Percentiles rank a stretch among this genome's conserved stretches.
These are phyloP conservation scores for Callaeas wilsoni DNA, from an alignment of 2,113 vertebrate species.

Conservation along the genomic window DNA sequence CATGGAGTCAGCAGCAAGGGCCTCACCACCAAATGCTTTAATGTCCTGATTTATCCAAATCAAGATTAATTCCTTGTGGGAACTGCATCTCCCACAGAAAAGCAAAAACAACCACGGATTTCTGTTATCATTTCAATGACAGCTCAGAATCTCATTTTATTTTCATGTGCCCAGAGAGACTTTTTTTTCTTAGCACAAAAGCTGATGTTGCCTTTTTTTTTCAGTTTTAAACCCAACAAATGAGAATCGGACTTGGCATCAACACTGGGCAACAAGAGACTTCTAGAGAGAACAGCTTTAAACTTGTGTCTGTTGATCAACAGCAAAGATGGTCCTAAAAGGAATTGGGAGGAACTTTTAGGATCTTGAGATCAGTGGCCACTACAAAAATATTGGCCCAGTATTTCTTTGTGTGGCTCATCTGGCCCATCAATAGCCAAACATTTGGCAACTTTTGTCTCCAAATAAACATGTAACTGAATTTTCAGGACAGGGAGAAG, in stretches of 20 bases:
- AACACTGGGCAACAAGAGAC: background rate
- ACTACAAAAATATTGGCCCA: background rate
- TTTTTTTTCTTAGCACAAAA: background rate
- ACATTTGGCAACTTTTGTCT: background rate
- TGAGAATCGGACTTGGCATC: background rate
- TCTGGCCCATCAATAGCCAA: background rate
- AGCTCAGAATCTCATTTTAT: background rate
- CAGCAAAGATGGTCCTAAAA: background rate
- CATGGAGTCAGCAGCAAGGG: accelerated
- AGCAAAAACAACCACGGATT: background rate
- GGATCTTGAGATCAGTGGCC: background rate
- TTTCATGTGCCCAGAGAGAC: background rate
- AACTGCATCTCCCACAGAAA: background rate
- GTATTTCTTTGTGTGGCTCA: background rate
- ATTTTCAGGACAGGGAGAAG: background rate
- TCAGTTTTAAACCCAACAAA: background rate
- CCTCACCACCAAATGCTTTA: background rate
- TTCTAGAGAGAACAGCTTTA: background rate
- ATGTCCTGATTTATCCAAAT: background rate
- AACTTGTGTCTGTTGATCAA: background rate
- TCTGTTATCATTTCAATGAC: background rate
- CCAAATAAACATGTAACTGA: accelerated
- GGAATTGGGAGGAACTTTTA: background rate
- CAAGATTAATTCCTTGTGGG: background rate
- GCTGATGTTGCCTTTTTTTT: background rate